These are phyloP conservation scores for Sprattus sprattus DNA, from an alignment of 2,113 vertebrate species.

Conservation along the genomic window DNA sequence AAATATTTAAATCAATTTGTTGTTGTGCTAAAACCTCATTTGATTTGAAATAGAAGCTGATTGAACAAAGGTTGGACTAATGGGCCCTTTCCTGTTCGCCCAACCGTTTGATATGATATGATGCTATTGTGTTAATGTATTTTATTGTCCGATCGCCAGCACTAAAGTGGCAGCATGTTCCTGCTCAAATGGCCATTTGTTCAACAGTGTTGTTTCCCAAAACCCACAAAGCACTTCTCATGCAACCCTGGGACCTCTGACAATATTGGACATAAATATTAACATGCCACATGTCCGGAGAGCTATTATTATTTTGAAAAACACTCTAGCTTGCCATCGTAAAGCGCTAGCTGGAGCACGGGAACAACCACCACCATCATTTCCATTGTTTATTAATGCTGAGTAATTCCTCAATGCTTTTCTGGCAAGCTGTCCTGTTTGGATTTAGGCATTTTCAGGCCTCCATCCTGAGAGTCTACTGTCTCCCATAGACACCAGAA, in stretches of 20 bases:
- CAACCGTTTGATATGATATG: constrained; percentile 12
- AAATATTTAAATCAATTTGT: background rate
- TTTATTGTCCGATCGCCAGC: background rate
- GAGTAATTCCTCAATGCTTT: constrained; percentile 9
- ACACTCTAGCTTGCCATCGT: background rate
- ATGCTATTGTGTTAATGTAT: constrained; percentile 15
- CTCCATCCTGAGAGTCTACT: background rate
- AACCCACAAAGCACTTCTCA: constrained; percentile 14
- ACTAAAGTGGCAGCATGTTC: background rate
- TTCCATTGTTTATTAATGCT: constrained; percentile 20
- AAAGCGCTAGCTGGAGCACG: background rate
- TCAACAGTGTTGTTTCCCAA: constrained; percentile 7
- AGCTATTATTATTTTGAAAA: constrained; percentile 12
- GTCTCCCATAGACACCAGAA: background rate
- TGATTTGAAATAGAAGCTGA: constrained; percentile 33
- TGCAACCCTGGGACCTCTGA: constrained; percentile 14
- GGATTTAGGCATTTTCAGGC: background rate
- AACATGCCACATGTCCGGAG: constrained; percentile 17
- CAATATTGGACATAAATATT: constrained; percentile 22
- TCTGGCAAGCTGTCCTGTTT: constrained; percentile 18
- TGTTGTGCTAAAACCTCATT: background rate
- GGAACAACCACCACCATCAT: background rate
- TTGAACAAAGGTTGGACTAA: constrained; percentile 26
- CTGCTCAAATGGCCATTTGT: constrained; percentile 15
- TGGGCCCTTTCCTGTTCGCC: background rate